Percentiles rank a stretch among this genome's conserved stretches.
phyloP scores from a whole-genome alignment of 2,888 invertebrate species.

The Ptychoptera contaminata region DNA sequence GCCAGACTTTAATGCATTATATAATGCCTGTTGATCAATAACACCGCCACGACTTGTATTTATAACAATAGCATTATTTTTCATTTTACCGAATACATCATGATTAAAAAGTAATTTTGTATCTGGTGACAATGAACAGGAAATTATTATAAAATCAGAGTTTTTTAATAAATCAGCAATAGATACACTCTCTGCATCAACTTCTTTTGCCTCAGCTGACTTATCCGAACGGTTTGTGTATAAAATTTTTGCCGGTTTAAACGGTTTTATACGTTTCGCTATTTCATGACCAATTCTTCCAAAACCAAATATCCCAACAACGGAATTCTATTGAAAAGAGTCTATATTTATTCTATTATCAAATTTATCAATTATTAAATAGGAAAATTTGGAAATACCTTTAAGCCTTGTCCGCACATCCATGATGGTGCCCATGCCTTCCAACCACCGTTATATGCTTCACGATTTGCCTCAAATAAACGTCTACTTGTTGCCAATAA shows the following conservation, averaged over 20 bases:
- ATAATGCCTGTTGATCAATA: conserved; percentile 66
- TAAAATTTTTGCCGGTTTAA: conserved; percentile 54
- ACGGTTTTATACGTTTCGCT: conserved; percentile 56
- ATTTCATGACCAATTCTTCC: conserved; percentile 74
- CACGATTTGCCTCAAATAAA: conserved; percentile 61
- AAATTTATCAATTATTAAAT: not conserved
- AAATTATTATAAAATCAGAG: conserved; percentile 78
- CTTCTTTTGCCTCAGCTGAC: conserved; percentile 38
- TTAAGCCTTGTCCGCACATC: conserved; percentile 77
- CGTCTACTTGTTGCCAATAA: conserved; percentile 70
- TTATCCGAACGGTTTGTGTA: conserved; percentile 55
- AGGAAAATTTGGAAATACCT: conserved; percentile 22
- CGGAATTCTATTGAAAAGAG: conserved; percentile 33
- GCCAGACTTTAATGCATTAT: conserved; percentile 51
- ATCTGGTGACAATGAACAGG: conserved; percentile 61
- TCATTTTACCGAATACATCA: conserved; percentile 74
- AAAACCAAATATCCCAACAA: conserved; percentile 71
- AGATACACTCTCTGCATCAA: conserved; percentile 44
- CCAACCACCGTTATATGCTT: conserved; percentile 67
- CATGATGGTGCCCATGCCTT: conserved; percentile 76
- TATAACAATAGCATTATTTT: conserved; percentile 65
- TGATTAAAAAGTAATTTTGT: conserved; percentile 68
- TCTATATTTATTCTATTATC: not conserved
- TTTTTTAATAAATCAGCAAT: conserved; percentile 54
- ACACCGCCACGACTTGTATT: conserved; percentile 75